Evolutionary conservation across 2,113 vertebrate genomes (phyloP), one percentile per base, ranked within the genome.

Genomic region (Podarcis raffonei): DNA sequence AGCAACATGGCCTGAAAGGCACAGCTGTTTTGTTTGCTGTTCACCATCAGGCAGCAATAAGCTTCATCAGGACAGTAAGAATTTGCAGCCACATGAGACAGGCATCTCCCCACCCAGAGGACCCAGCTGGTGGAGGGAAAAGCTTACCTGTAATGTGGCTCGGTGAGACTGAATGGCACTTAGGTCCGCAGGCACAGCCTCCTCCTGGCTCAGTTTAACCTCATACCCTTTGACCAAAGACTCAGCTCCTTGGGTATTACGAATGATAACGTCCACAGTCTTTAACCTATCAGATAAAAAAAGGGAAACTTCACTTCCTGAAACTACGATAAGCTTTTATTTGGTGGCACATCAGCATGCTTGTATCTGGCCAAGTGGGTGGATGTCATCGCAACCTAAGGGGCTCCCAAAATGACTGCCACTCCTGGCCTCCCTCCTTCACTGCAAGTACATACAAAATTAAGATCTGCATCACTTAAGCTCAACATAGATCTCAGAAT

Each of bases 171-270:
- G 97, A 85, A 99, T 97, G 53, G 98, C 97, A 0, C 89, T 65
- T 16, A 97, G 96, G 95, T 99, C 98, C 0, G 98, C 97, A 0
- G 98, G 98, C 4, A 99, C 98, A 0, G 97, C 97, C 94, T 99
- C 98, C 90, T 99, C 99, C 88, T 99, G 98, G 93, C 98, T 99
- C 82, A 99, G 95, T 90, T 98, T 97, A 87, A 97, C 97, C 96
- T 99, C 99, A 0, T 97, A 98, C 72, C 97, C 98, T 91, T 97
- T 98, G 74, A 99, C 97, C 94, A 98, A 96, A 72, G 97, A 97
- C 83, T 99, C 99, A 0, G 97, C 98, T 16, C 97, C 98, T 66
- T 99, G 98, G 37, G 98, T 96, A 92, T 92, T 97, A 1, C 95
- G 98, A 79, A 98, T 93, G 82, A 99, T 96, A 66, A 98, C 22